Evolutionary conservation across 2,888 invertebrate genomes (phyloP).

Genomic region (Ennomos quercinarius): DNA sequence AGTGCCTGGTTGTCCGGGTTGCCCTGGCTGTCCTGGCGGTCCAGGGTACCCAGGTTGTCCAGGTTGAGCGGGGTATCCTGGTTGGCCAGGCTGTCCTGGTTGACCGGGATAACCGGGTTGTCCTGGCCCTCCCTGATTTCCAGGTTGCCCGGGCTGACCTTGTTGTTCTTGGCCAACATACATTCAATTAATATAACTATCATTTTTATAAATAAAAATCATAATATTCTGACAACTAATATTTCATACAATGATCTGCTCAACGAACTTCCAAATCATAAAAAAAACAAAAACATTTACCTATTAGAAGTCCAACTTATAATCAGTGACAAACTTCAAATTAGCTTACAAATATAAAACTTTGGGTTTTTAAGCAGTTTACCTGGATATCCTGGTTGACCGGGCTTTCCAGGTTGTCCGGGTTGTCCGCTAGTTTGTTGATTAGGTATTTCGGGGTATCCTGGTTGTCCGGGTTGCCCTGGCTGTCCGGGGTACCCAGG

Average conservation of each 20-base stretch:
- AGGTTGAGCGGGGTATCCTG: conserved; percentile 45
- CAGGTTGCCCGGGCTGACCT: conserved; percentile 16
- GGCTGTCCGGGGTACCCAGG: conserved; percentile 38
- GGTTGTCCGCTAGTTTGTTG: conserved; percentile 31
- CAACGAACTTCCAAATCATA: too few relatives aligned
- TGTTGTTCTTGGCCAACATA: conserved; percentile 41
- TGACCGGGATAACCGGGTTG: conserved; percentile 36
- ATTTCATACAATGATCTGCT: too few relatives aligned
- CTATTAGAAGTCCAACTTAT: too few relatives aligned
- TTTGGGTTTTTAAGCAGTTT: too few relatives aligned
- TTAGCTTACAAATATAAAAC: too few relatives aligned
- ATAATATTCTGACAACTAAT: conserved; percentile 21
- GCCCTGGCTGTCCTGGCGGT: conserved; percentile 25
- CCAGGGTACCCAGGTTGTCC: conserved; percentile 37
- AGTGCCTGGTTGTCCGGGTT: conserved; percentile 42
- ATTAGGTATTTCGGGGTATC: conserved; percentile 2
- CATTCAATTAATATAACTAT: conserved; percentile 4
- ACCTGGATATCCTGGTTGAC: too few relatives aligned
- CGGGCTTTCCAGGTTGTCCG: conserved; percentile 42
- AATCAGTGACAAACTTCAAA: too few relatives aligned
- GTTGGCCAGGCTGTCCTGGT: conserved; percentile 35
- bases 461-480: conserved; percentile 7
- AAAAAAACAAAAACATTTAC: too few relatives aligned
- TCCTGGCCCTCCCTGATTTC: too few relatives aligned
- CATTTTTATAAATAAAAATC: not conserved